Percentiles rank a stretch among this genome's conserved stretches.
Evolutionary conservation across 2,888 invertebrate species (phyloP).

Genomic region (Bursaphelenchus okinawaensis): DNA sequence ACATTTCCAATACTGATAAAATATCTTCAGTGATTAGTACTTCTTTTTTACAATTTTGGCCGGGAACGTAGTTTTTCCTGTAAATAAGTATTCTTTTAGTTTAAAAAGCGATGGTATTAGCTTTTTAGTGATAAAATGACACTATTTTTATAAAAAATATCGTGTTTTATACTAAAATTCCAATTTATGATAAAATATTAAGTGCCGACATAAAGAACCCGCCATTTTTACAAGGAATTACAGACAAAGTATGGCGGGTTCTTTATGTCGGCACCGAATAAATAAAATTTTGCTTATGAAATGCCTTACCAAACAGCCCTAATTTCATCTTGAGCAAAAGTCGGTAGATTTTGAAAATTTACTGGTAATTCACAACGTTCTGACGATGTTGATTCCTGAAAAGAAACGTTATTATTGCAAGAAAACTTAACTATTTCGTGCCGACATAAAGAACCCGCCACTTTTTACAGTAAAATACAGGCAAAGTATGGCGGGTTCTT

Average conservation of each 20-base stretch:
- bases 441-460: too few species aligned
- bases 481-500: too few species aligned
- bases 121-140: constrained; percentile 3
- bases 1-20: constrained; percentile 43
- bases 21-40: constrained; percentile 46
- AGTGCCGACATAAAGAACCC: too few species aligned
- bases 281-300: neutral
- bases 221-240: too few species aligned
- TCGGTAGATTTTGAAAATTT: constrained; percentile 39
- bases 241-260: too few species aligned
- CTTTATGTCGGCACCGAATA: too few species aligned
- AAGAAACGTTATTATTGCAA: too few species aligned
- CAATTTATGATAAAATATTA: too few species aligned
- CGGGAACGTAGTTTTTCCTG: constrained; percentile 46
- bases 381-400: neutral
- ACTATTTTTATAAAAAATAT: neutral
- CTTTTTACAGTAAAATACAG: too few species aligned
- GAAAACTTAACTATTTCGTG: too few species aligned
- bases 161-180: neutral
- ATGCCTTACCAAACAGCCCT: constrained; percentile 43
- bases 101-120: neutral
- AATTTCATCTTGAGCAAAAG: constrained; percentile 50
- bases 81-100: too few species aligned
- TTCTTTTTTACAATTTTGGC: constrained; percentile 42
- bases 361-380: constrained; percentile 40